Base-by-base conservation (phyloP, 2,888 invertebrate genomes). In the Andrena camellia region DNA sequence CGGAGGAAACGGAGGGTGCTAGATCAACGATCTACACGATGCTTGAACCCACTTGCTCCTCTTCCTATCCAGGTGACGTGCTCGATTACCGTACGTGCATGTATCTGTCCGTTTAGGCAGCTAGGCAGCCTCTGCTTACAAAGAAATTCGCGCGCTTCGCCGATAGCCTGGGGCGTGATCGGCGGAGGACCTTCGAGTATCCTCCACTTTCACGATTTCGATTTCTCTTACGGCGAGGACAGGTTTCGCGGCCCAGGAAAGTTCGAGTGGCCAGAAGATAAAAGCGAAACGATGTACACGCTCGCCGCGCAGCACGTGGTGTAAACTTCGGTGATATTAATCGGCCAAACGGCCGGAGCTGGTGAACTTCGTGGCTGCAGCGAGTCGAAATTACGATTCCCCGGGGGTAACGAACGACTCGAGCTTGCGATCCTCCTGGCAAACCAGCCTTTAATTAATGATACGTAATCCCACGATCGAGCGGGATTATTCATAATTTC, bases 261-360 rank as follows among this genome's bases (percentile, higher is more conserved):
- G 50, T 78, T 78, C 29, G 7, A 20, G n/a, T 5, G 26, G 29
- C 4, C 17, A 2, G 13, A 0, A 62, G 72, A 79, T 79, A 81
- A 81, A 81, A 81, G 79, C 63, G 35, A 57, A 78, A 59, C 80
- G 79, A 23, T 72, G 71, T 81, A 81, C 79, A 54, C 20, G 35
- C 64, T 50, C 42, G 68, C 10, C 31, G 33, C n/a, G 60, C 54
- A 10, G 66, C 63, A 64, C 68, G 57, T 64, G 71, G 42, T 62
- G 72, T 68, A 67, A 79, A 81, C 72, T 79, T 68, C n/a, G 23
- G 6, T 8, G 57, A 63, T 79, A 81, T 81, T 81, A 81, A 81
- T 81, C 63, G 78, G 52, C 52, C 13, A 6, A 23, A 35, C 54
- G 31, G 31, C n/a, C 8, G 35, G 13, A 23, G 54, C 20, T 26